phyloP scores from a whole-genome alignment of 2,797 vertebrate genomes.

The Threskiornis aethiopicus region DNA sequence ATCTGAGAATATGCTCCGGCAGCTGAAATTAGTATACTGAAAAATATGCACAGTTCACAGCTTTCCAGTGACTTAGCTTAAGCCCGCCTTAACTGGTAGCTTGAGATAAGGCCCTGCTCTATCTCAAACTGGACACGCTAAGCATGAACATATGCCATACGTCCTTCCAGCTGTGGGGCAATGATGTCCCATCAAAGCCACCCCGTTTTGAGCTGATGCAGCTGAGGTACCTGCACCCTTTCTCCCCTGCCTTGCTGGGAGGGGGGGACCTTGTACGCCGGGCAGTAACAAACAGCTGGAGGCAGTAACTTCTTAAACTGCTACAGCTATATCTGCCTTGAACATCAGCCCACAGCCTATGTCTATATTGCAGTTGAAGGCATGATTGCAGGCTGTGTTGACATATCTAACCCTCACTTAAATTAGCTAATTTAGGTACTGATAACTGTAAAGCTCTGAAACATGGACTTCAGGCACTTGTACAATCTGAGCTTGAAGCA shows the following conservation, averaged over 20 bases:
- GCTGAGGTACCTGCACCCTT: not conserved
- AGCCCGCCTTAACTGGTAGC: not conserved
- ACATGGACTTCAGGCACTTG: not conserved
- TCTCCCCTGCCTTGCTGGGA: not conserved
- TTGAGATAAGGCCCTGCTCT: not conserved
- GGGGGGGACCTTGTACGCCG: rapidly evolving
- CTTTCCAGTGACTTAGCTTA: not conserved
- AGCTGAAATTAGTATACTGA: not conserved
- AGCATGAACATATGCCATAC: rapidly evolving
- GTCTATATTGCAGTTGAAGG: not conserved
- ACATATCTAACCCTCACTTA: not conserved
- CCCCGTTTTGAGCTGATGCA: not conserved
- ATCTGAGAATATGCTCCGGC: not conserved
- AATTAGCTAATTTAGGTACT: not conserved
- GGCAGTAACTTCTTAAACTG: not conserved
- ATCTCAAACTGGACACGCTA: not conserved
- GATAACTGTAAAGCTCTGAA: not conserved
- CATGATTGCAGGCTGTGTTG: not conserved
- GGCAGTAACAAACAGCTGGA: not conserved
- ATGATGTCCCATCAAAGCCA: not conserved
- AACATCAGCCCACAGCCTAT: not conserved
- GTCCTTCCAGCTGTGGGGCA: not conserved
- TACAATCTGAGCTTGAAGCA: not conserved
- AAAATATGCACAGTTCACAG: not conserved
- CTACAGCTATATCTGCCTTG: not conserved